phyloP scores from a whole-genome alignment of 2,797 vertebrate species.

The Helicolenus hilgendorfi region DNA sequence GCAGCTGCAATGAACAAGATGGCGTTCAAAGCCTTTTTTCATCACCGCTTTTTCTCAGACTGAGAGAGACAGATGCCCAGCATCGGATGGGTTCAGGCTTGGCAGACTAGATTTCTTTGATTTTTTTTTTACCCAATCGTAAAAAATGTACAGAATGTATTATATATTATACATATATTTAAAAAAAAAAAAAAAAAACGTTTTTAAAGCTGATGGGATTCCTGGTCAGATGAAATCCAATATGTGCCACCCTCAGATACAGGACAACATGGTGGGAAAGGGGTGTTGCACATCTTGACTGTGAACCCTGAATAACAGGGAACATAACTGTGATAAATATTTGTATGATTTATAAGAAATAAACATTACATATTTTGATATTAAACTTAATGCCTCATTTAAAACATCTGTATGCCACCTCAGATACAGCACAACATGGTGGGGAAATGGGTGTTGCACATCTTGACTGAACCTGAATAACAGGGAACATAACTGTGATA shows the following conservation, averaged over 20 bases:
- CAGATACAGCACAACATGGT: too few species aligned
- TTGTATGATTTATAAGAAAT: background rate
- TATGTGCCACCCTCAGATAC: constrained; percentile 38
- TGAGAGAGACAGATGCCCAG: constrained; percentile 79
- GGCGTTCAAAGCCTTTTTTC: constrained; percentile 94
- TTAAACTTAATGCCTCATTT: background rate
- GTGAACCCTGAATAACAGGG: too few species aligned
- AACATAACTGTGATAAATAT: too few species aligned
- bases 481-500: background rate
- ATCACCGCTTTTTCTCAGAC: constrained; percentile 81
- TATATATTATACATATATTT: background rate
- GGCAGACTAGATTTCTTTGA: constrained; percentile 55
- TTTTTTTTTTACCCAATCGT: background rate
- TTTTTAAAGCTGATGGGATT: background rate
- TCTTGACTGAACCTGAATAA: background rate
- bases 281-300: constrained; percentile 40
- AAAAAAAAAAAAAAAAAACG: background rate
- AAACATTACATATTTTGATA: background rate
- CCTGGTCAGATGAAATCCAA: constrained; percentile 7
- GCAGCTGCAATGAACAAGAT: constrained; percentile 98
- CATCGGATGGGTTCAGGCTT: constrained; percentile 72
- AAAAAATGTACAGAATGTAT: constrained; percentile 17
- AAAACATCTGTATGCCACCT: background rate
- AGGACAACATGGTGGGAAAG: constrained; percentile 77
- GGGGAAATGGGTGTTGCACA: background rate